Evolutionary conservation across 2,888 invertebrate species (phyloP), one percentile per base, ranked within the genome.

Genomic region (Cosmorhoe ocellata): DNA sequence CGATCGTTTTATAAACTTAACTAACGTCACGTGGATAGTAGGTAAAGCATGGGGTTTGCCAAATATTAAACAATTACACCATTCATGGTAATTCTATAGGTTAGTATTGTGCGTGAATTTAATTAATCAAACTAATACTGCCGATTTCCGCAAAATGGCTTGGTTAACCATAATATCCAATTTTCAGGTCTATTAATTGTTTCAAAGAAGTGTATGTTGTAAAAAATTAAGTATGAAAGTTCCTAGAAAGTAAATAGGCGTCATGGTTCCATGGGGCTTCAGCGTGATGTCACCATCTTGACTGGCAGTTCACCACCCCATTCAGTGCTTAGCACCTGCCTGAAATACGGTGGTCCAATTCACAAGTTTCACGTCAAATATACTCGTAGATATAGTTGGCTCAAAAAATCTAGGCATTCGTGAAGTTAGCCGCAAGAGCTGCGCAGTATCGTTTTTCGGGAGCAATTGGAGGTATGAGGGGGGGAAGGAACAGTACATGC

Each of bases 331-430:
- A 39, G 39, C 46, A 51, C 42, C 49, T 43, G 12, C 24, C 32
- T 51, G 38, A 37, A 50, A 36, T 42, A 39, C 39, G 40, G 45
- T 59, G 63, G 66, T 58, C 22, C 42, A 68, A 68, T 46, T 52
- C 41, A 71, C 43, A 40, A 61, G 64, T 28, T 49, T 27, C 4
- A n/a, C 12, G 7, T 0, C 26, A 10, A 24, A 37, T n/a, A n/a
- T n/a, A n/a, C n/a, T n/a, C n/a, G n/a, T n/a, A n/a, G n/a, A n/a
- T n/a, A n/a, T n/a, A n/a, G n/a, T n/a, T n/a, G n/a, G n/a, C n/a
- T n/a, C n/a, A n/a, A n/a, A n/a, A n/a, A n/a, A n/a, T n/a, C n/a
- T n/a, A n/a, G n/a, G n/a, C n/a, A n/a, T n/a, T n/a, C n/a, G n/a
- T n/a, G n/a, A n/a, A n/a, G n/a, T n/a, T n/a, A n/a, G n/a, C n/a